A percentile compares a stretch with the other conserved stretches of the same genome.
Evolutionary conservation across 2,797 vertebrate genomes (phyloP).

Genomic region (Botia almorhae): DNA sequence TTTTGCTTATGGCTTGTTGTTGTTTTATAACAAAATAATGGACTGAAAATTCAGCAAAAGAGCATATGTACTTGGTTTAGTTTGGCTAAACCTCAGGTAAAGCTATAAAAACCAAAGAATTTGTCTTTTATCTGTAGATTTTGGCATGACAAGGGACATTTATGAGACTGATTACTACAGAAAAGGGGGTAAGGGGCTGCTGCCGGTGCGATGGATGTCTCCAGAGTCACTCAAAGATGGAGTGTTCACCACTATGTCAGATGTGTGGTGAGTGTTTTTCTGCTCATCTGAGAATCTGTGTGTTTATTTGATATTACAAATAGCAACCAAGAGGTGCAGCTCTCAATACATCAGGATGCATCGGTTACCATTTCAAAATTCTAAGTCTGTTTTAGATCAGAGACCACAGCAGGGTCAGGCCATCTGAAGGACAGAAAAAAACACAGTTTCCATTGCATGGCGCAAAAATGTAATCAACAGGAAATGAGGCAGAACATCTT

Average conservation of each 20-base stretch:
- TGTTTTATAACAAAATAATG: not conserved
- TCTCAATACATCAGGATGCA: not conserved
- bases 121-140: conserved; percentile 78
- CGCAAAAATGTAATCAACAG: conserved; percentile 24
- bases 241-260: conserved; percentile 97
- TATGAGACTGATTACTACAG: conserved; percentile 99
- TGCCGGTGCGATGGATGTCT: conserved; percentile 99
- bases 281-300: not conserved
- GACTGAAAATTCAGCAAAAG: conserved; percentile 13
- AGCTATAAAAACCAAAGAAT: conserved; percentile 39
- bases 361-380: not conserved
- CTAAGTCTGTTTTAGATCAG: not conserved
- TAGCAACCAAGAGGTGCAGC: not conserved
- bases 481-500: conserved; percentile 47
- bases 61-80: conserved; percentile 26
- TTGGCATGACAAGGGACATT: conserved; percentile 98
- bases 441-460: conserved; percentile 27
- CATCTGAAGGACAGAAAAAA: not conserved
- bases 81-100: conserved; percentile 36
- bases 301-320: conserved; percentile 6
- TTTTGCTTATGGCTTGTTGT: too few relatives aligned
- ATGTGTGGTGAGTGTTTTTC: conserved; percentile 87
- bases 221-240: conserved; percentile 97
- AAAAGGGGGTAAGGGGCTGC: conserved; percentile 95
- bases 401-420: not conserved